phyloP scores from a whole-genome alignment of 1,140 invertebrate genomes.

The Pachyrhynchus sulphureomaculatus region DNA sequence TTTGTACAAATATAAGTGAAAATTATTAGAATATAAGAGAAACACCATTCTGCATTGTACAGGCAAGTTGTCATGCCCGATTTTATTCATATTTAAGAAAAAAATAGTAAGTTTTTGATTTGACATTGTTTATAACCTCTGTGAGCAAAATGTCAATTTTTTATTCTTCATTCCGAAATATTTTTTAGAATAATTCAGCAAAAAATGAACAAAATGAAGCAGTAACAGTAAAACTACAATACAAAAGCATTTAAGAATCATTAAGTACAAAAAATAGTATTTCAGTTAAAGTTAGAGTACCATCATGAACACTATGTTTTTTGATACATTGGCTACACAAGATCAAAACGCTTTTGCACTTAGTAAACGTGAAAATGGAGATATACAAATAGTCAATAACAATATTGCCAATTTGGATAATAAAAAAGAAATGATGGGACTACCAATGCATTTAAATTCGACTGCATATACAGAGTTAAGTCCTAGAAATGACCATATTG shows the following conservation, averaged over 20 bases:
- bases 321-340: constrained; percentile 10
- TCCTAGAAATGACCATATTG: not conserved
- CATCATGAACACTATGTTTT: constrained; percentile 18
- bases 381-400: not conserved
- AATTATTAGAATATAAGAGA: not conserved
- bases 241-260: not conserved
- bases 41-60: not conserved
- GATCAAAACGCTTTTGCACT: not conserved
- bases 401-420: constrained; percentile 1
- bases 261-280: not conserved
- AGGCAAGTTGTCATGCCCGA: not conserved
- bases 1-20: not conserved
- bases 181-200: not conserved
- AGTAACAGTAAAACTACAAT: not conserved
- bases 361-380: not conserved
- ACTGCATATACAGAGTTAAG: not conserved
- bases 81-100: not conserved
- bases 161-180: not conserved
- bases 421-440: constrained; percentile 1
- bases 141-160: not conserved
- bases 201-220: constrained; percentile 2
- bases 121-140: not conserved
- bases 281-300: not conserved
- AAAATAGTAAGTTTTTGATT: not conserved
- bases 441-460: constrained; percentile 5